Percentiles rank a stretch among this genome's conserved stretches.
phyloP scores from a whole-genome alignment of 2,797 vertebrate genomes.

The Danionella dracula region DNA sequence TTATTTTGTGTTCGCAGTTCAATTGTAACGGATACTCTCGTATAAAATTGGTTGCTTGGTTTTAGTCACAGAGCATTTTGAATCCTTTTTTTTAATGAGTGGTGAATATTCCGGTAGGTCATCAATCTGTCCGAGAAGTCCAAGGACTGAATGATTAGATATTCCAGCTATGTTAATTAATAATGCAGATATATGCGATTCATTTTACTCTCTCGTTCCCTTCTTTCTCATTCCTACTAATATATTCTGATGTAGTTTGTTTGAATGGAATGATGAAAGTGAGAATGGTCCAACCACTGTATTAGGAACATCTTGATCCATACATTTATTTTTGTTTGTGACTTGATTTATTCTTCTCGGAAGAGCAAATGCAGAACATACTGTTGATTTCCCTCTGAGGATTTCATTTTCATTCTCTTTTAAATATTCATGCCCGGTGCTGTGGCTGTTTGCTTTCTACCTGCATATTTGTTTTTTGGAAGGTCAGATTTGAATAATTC shows the following conservation, averaged over 20 bases:
- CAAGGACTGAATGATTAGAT: constrained; percentile 37
- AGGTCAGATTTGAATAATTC: constrained; percentile 20
- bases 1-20: neutral
- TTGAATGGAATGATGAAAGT: neutral
- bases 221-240: neutral
- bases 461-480: constrained; percentile 29
- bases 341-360: neutral
- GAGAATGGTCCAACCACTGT: neutral
- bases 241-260: neutral
- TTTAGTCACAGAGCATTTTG: constrained; percentile 33
- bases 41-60: constrained; percentile 26
- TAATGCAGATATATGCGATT: constrained; percentile 31
- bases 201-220: neutral
- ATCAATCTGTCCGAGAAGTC: constrained; percentile 34
- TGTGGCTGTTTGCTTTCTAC: constrained; percentile 23
- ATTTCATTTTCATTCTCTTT: constrained; percentile 19
- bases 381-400: constrained; percentile 6
- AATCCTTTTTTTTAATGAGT: constrained; percentile 47
- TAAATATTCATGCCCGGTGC: constrained; percentile 30
- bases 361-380: neutral
- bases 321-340: neutral
- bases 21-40: constrained; percentile 9
- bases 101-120: constrained; percentile 33
- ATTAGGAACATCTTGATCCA: neutral
- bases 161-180: constrained; percentile 44